Conservation (phyloP, 2,888 invertebrate species). For the Mimumesa dahlbomi region DNA sequence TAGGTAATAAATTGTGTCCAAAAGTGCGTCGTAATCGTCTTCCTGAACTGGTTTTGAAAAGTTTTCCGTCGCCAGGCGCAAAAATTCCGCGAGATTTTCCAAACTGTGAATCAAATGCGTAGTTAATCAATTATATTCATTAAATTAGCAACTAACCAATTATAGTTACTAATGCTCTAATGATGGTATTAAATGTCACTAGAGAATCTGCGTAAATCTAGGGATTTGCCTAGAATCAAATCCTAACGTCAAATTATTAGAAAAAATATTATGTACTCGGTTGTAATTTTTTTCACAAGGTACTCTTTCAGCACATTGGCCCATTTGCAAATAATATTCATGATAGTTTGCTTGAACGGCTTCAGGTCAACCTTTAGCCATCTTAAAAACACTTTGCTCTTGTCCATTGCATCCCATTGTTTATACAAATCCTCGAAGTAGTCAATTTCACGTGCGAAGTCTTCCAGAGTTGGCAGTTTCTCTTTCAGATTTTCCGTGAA, state of each 20-base stretch:
- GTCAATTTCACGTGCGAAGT: conserved; percentile 83
- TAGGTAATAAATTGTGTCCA: conserved; percentile 91
- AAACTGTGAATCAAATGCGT: conserved; percentile 83
- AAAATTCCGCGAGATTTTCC: conserved; percentile 89
- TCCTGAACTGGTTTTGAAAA: conserved; percentile 88
- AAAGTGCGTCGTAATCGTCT: conserved; percentile 92
- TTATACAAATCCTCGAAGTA: conserved; percentile 90
- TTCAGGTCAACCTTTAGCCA: conserved; percentile 91
- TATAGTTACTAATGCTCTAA: too few relatives aligned
- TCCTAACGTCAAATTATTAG: background rate
- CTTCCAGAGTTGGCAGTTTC: too few relatives aligned
- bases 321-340: conserved; percentile 94
- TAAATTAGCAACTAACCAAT: too few relatives aligned
- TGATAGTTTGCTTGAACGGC: conserved; percentile 90
- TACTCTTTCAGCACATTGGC: conserved; percentile 93
- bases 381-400: conserved; percentile 85
- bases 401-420: conserved; percentile 86
- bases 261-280: conserved; percentile 37
- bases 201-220: too few relatives aligned
- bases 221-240: background rate
- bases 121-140: too few relatives aligned
- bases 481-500: conserved; percentile 75
- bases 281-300: conserved; percentile 89
- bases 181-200: too few relatives aligned
- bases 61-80: conserved; percentile 87